Base-by-base conservation (phyloP, 2,113 vertebrate genomes). In the Ptyas mucosa region DNA sequence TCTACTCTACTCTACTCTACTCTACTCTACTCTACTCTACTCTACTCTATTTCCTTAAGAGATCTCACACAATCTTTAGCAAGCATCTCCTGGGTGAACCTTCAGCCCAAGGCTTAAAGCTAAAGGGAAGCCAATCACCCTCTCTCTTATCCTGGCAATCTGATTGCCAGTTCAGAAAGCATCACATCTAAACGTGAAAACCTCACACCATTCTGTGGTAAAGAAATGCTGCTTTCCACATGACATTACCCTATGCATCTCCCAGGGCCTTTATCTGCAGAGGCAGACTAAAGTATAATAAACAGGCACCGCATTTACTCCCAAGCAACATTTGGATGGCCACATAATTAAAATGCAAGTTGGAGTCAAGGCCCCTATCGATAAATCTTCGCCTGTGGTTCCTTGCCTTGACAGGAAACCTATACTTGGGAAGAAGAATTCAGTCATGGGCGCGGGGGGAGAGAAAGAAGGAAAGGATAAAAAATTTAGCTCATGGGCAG, bases 351-450 rank as follows among this genome's bases (percentile, higher is more conserved):
- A 97, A 97, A 97, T 87, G 90, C 96, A 95, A 95, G 94, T 90
- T 34, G 9, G 94, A 97, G 95, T 93, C 96, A 89, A 86, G 94
- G 92, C 93, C 93, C 90, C 97, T 88, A 96, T 95, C 90, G 29
- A 98, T 97, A 97, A 97, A 97, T 97, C 97, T 97, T 97, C 95
- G 96, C 97, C 96, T 95, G 95, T 95, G 96, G 96, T 96, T 97
- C 96, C 94, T 6, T 46, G 94, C 93, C 95, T 95, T 97, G 97
- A 98, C 97, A 97, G 97, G 96, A 97, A 97, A 87, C 95, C 96
- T 96, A 96, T 96, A 96, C 95, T 94, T 95, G 96, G 96, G 0
- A 29, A 39, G 0, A 94, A 91, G 92, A 88, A 91, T 51, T 92
- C 93, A 88, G 94, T 92, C 91, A 3, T 90, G 95, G 23, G n/a